A percentile compares a stretch with the other conserved stretches of the same genome.
phyloP scores from a whole-genome alignment of 2,113 vertebrate genomes.

The Heterocephalus glaber region DNA sequence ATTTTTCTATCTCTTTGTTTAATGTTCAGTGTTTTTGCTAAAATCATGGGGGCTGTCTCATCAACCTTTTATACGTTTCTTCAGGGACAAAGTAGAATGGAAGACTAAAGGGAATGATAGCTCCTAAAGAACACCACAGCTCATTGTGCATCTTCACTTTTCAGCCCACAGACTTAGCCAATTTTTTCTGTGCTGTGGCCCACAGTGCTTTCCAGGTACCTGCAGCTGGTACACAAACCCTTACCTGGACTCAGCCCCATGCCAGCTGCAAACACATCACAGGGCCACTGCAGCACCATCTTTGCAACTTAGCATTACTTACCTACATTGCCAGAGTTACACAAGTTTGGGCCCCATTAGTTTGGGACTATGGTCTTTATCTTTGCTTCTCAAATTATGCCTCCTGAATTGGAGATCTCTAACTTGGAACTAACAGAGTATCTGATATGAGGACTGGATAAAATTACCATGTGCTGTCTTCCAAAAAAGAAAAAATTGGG shows the following conservation, averaged over 20 bases:
- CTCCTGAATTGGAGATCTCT: too few relatives aligned
- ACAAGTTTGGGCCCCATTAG: not conserved
- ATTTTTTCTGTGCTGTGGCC: too few relatives aligned
- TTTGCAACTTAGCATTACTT: not conserved
- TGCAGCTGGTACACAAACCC: conserved; percentile 19
- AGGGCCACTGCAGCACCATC: too few relatives aligned
- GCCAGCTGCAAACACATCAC: accelerated
- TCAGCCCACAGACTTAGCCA: conserved; percentile 50
- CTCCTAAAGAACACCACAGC: accelerated
- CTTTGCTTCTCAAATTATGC: not conserved
- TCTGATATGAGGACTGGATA: not conserved
- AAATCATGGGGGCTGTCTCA: not conserved
- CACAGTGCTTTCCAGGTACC: not conserved
- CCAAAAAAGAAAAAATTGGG: too few relatives aligned
- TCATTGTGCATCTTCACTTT: not conserved
- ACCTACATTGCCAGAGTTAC: not conserved
- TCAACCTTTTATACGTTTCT: not conserved
- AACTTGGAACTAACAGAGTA: not conserved
- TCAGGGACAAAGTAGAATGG: conserved; percentile 18
- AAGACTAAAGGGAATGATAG: accelerated
- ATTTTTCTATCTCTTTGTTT: not conserved
- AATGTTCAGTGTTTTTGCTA: conserved; percentile 60
- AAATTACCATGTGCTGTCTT: not conserved
- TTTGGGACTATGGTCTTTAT: not conserved
- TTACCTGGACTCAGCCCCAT: too few relatives aligned